These are phyloP conservation scores for Tachina fera DNA, from an alignment of 2,888 invertebrate genomes.

Conservation along the genomic window DNA sequence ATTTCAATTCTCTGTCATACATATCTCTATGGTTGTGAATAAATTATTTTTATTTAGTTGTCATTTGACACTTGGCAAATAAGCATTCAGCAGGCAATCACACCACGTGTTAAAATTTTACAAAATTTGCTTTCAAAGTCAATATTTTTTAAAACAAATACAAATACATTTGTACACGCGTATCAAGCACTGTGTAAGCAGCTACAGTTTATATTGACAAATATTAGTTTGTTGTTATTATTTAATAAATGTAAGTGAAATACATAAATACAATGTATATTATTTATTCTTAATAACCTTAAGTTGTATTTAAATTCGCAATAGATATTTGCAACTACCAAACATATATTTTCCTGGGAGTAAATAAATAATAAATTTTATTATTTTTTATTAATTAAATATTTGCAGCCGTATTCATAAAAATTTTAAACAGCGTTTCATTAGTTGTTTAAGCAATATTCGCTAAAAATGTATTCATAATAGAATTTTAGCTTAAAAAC, in stretches of 20 bases:
- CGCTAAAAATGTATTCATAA: too few species aligned
- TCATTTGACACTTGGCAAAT: slow-evolving; percentile 68
- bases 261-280: neutral
- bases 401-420: too few species aligned
- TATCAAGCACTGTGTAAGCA: slow-evolving; percentile 4
- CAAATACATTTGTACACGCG: neutral
- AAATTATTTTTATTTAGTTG: slow-evolving; percentile 51
- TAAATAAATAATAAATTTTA: too few species aligned
- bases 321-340: neutral
- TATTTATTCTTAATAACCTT: slow-evolving; percentile 13
- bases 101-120: slow-evolving; percentile 64
- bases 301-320: neutral
- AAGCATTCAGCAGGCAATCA: slow-evolving; percentile 61
- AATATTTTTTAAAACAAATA: neutral
- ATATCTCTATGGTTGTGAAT: slow-evolving; percentile 21
- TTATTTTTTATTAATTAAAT: too few species aligned
- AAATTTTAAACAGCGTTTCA: too few species aligned
- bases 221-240: slow-evolving; percentile 10
- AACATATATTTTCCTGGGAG: too few species aligned
- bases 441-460: too few species aligned
- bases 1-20: slow-evolving; percentile 46
- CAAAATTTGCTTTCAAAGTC: slow-evolving; percentile 21
- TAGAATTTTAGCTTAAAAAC: too few species aligned
- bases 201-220: slow-evolving; percentile 5
- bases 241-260: slow-evolving; percentile 42